Percentiles rank a stretch among this genome's conserved stretches.
phyloP scores from a whole-genome alignment of 1,140 invertebrate genomes.

The Tetramorium simillimum region DNA sequence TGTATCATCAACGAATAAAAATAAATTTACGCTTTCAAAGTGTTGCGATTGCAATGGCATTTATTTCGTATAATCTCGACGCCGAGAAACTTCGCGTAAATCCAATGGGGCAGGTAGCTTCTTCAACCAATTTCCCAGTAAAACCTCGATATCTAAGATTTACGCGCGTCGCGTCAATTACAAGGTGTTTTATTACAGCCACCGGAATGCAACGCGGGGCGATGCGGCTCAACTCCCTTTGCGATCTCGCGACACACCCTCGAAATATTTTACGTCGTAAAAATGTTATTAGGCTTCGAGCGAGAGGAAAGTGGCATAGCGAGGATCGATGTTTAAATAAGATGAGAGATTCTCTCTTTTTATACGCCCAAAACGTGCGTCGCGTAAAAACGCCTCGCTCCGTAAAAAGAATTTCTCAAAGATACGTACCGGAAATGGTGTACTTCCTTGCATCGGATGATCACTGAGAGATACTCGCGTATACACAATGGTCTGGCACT shows the following conservation, averaged over 20 bases:
- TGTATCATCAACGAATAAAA: not conserved
- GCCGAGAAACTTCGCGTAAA: conserved; percentile 47
- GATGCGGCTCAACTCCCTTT: conserved; percentile 58
- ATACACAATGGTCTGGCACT: not conserved
- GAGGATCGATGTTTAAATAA: conserved; percentile 81
- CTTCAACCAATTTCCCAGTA: conserved; percentile 84
- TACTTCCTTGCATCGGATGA: conserved; percentile 59
- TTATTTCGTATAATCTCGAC: not conserved
- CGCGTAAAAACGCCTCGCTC: conserved; percentile 68
- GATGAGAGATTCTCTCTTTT: conserved; percentile 80
- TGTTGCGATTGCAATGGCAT: not conserved
- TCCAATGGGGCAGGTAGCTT: conserved; percentile 67
- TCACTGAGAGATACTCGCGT: conserved; percentile 33
- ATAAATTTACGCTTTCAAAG: not conserved
- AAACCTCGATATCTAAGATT: conserved; percentile 84
- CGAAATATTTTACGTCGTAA: conserved; percentile 83
- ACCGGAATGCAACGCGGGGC: conserved; percentile 64
- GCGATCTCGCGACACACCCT: conserved; percentile 72
- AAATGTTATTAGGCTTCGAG: conserved; percentile 82
- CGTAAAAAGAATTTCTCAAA: conserved; percentile 71
- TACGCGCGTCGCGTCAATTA: conserved; percentile 84
- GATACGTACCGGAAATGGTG: conserved; percentile 67
- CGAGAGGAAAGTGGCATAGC: conserved; percentile 42
- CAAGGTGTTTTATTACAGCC: conserved; percentile 83
- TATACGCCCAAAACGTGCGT: conserved; percentile 72